Conservation (phyloP, 92 coral and sea anemone genomes). For the Muricea muricata region DNA sequence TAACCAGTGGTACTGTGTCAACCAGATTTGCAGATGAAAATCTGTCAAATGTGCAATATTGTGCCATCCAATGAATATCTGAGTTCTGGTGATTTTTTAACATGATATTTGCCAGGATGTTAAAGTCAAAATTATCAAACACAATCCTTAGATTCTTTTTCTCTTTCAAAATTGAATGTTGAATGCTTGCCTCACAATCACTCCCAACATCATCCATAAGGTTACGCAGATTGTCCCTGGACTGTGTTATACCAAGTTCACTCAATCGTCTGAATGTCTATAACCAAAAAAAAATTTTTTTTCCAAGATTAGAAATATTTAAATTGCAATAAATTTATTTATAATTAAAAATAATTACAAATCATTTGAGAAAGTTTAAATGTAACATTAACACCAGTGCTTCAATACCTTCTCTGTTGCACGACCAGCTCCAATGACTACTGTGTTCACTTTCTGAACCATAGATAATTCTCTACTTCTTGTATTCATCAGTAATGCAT, state of each 20-base stretch:
- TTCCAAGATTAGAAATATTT: not conserved
- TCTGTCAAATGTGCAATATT: conserved; percentile 64
- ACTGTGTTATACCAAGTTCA: conserved; percentile 3
- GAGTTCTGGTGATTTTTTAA: conserved; percentile 54
- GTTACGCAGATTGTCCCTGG: conserved; percentile 17
- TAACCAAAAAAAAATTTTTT: not conserved
- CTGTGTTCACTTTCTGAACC: conserved; percentile 52
- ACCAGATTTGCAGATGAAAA: conserved; percentile 53
- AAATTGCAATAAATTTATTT: too few relatives aligned
- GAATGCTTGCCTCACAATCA: conserved; percentile 16
- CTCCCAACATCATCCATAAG: conserved; percentile 15
- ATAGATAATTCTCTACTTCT: conserved; percentile 61
- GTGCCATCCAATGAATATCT: conserved; percentile 60
- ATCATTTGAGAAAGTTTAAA: not conserved
- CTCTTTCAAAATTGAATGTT: not conserved
- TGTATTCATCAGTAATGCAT: conserved; percentile 60
- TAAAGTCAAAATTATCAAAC: conserved; percentile 63
- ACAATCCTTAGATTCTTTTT: conserved; percentile 41
- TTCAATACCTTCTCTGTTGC: conserved; percentile 58
- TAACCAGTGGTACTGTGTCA: conserved; percentile 63
- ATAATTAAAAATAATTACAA: not conserved
- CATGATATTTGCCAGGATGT: conserved; percentile 50
- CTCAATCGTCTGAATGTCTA: conserved; percentile 15
- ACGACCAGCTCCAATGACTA: conserved; percentile 59
- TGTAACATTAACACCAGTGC: too few relatives aligned